Percentiles rank a stretch among this genome's conserved stretches.
Evolutionary conservation across 2,888 invertebrate genomes (phyloP).

Genomic region (Caenorhabditis afra): DNA sequence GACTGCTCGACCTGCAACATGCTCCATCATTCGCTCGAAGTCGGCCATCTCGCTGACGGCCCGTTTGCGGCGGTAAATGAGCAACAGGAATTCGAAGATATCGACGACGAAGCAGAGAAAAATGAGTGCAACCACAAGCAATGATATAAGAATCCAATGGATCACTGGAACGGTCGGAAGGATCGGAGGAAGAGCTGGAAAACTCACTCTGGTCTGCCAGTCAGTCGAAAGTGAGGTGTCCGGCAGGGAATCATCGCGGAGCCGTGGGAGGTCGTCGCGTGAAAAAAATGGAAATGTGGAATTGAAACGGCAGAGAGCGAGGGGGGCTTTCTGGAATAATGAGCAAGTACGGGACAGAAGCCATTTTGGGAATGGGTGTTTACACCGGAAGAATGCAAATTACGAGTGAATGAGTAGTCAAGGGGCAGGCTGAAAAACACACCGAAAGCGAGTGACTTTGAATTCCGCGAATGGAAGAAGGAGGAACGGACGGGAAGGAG

Average conservation of each 20-base stretch:
- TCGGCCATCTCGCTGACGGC: slow-evolving; percentile 38
- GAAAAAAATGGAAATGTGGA: slow-evolving; percentile 22
- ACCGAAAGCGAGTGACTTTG: slow-evolving; percentile 17
- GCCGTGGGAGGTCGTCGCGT: slow-evolving; percentile 19
- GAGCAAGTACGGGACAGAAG: slow-evolving; percentile 1
- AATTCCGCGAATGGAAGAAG: not conserved
- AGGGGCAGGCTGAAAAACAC: slow-evolving; percentile 2
- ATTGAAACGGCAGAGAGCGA: slow-evolving; percentile 2
- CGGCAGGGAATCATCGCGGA: not conserved
- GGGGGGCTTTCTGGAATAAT: not conserved
- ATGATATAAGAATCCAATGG: slow-evolving; percentile 40
- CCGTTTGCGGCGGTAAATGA: slow-evolving; percentile 20
- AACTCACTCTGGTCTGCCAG: slow-evolving; percentile 36
- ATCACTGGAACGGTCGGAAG: slow-evolving; percentile 21
- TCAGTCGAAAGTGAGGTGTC: slow-evolving; percentile 20
- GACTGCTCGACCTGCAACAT: slow-evolving; percentile 28
- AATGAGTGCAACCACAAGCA: slow-evolving; percentile 24
- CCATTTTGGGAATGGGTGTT: slow-evolving; percentile 6
- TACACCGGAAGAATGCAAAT: slow-evolving; percentile 35
- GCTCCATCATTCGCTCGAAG: slow-evolving; percentile 53
- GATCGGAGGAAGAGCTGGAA: not conserved
- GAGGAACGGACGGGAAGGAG: not conserved
- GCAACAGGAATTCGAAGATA: slow-evolving; percentile 34
- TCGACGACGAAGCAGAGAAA: slow-evolving; percentile 45
- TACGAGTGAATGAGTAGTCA: slow-evolving; percentile 18